Evolutionary conservation across 2,797 vertebrate genomes (phyloP).

Genomic region (Characodon lateralis): DNA sequence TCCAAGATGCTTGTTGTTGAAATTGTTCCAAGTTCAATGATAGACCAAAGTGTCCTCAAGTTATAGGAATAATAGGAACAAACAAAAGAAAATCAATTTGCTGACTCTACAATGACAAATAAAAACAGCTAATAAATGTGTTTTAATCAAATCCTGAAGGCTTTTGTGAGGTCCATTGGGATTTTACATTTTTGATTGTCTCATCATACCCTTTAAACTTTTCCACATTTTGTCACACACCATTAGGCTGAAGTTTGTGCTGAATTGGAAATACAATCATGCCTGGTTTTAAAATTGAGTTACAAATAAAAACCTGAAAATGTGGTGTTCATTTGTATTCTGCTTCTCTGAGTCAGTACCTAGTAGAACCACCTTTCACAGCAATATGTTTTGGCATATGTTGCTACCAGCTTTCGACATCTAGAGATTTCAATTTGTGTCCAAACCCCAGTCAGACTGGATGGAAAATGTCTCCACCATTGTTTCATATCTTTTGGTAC

Average conservation of each 20-base stretch:
- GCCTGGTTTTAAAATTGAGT: background rate
- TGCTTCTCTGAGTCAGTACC: background rate
- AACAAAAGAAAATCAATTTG: conserved; percentile 11
- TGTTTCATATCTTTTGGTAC: too few relatives aligned
- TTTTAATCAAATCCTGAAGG: conserved; percentile 13
- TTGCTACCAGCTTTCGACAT: background rate
- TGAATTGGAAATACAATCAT: background rate
- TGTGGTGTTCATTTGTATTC: background rate
- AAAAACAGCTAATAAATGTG: conserved; percentile 29
- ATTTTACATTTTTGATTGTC: background rate
- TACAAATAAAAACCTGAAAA: background rate
- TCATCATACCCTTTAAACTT: background rate
- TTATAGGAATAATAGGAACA: conserved; percentile 23
- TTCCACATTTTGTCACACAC: background rate
- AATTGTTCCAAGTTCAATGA: conserved; percentile 24
- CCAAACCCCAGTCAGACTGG: background rate
- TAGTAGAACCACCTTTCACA: background rate
- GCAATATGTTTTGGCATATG: background rate
- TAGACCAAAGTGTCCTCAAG: conserved; percentile 25
- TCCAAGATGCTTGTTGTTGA: conserved; percentile 30
- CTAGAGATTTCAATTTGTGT: background rate
- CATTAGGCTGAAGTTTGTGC: background rate
- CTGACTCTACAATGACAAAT: conserved; percentile 2
- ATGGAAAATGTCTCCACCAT: background rate
- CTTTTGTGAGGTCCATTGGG: background rate